Evolutionary conservation across 2,888 invertebrate genomes (phyloP).

Genomic region (Pasiphila rectangulata): DNA sequence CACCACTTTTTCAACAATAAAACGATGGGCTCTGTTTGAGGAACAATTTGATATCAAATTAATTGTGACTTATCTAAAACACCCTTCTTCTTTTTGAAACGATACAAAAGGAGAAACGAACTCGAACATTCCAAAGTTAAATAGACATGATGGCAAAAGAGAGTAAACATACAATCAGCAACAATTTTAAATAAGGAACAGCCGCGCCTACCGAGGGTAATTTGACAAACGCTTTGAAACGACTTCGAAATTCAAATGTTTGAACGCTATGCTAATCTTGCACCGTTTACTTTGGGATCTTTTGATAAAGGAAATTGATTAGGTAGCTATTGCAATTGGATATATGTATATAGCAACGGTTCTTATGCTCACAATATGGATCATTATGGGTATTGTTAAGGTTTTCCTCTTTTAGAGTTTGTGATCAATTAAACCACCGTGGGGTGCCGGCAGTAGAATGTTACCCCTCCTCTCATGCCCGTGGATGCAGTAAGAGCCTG

Average conservation of each 20-base stretch:
- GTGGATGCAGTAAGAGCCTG: no score
- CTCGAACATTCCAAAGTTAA: slow-evolving; percentile 46
- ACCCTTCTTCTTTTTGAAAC: not conserved
- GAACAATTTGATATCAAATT: no score
- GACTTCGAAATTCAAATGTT: slow-evolving; percentile 30
- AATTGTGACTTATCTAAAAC: not conserved
- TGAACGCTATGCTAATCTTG: slow-evolving; percentile 35
- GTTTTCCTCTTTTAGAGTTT: no score
- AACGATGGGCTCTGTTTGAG: no score
- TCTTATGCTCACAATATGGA: no score
- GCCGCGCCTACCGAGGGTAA: slow-evolving; percentile 30
- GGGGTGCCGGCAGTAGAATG: not conserved
- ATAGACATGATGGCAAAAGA: slow-evolving; percentile 61
- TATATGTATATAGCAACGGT: no score
- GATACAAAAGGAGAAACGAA: slow-evolving; percentile 16
- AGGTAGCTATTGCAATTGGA: not conserved
- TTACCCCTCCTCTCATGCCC: no score
- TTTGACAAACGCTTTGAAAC: slow-evolving; percentile 38
- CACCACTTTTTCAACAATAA: no score
- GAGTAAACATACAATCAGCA: slow-evolving; percentile 78
- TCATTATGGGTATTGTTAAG: no score
- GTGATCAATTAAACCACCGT: not conserved
- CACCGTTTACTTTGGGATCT: slow-evolving; percentile 19
- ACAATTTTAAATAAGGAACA: slow-evolving; percentile 71
- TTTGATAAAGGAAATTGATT: slow-evolving; percentile 21